phyloP scores from a whole-genome alignment of 1,140 invertebrate species.

The Ceratina calcarata region DNA sequence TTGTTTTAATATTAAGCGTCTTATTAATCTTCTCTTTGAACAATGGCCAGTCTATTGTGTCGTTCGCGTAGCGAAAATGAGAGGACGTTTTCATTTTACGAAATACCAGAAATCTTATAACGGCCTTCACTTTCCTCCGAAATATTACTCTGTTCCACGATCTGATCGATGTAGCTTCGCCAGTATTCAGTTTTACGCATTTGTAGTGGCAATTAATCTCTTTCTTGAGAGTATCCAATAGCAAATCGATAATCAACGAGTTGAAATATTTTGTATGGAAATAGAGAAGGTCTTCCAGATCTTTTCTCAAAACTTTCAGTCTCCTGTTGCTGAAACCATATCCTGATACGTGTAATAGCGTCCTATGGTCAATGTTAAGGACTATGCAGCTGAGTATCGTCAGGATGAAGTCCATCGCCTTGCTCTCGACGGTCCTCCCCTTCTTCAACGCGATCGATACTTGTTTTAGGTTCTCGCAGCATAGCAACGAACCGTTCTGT shows the following conservation, averaged over 20 bases:
- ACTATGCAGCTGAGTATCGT: conserved; percentile 42
- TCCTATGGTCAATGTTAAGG: conserved; percentile 34
- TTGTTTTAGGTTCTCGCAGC: neutral
- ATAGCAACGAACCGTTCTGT: neutral
- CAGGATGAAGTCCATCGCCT: conserved; percentile 39
- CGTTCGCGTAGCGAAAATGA: neutral
- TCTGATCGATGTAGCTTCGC: neutral
- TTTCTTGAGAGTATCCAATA: neutral
- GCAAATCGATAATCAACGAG: neutral
- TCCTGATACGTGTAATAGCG: neutral
- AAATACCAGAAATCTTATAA: conserved; percentile 48
- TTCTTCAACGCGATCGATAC: neutral
- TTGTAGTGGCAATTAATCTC: neutral
- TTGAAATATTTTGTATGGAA: conserved; percentile 37
- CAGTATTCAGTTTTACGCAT: neutral
- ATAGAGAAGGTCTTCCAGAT: conserved; percentile 41
- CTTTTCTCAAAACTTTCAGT: conserved; percentile 25
- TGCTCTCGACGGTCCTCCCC: neutral
- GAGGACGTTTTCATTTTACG: conserved; percentile 1
- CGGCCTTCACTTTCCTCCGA: conserved; percentile 1
- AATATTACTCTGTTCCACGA: neutral
- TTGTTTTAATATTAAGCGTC: neutral
- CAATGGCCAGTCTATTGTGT: neutral
- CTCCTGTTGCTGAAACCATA: neutral
- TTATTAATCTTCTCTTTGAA: neutral